Evolutionary conservation across 2,888 invertebrate genomes (phyloP), one percentile per base, ranked within the genome.

Genomic region (Xestia c-nigrum): DNA sequence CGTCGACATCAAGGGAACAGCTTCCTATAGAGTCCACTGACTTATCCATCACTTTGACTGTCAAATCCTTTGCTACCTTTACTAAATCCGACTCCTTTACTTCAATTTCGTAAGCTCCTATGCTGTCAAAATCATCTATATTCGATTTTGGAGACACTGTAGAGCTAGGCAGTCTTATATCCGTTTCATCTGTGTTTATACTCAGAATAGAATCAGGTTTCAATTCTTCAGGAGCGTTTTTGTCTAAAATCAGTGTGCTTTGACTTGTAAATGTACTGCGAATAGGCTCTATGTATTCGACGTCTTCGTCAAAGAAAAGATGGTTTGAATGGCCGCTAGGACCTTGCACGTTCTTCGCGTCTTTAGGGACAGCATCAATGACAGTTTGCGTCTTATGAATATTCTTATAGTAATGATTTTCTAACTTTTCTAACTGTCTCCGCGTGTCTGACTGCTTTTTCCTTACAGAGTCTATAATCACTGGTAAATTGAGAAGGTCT

Each of bases 11-110:
- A 91, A 98, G 97, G 88, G 98, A 98, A 96, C 98, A 98, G 96
- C 98, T 98, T 90, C 98, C 98, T 91, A 98, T 98, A 76, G 98
- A 98, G 94, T 98, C 98, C 95, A 98, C 97, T 46, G 98, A 98
- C 88, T 97, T 97, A 96, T 98, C 98, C 98, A 98, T 98, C 82
- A 96, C 96, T 94, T 97, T 97, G 12, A 97, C 97, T 6, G 95
- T 95, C 67, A 96, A 88, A 65, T 96, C 93, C 81, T 95, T 96
- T 0, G 92, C 89, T 59, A 91, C 92, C 81, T 94, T 95, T 59
- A 94, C 90, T 66, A 96, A 88, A 91, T 97, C 97, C 0, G 94
- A 90, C 83, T 96, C 96, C 74, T 95, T 96, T 0, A 97, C 95
- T 87, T 96, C 96, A 67, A 97, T 96, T 84, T 96, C 97, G 85